phyloP scores from a whole-genome alignment of 2,888 invertebrate species.

The Agonopterix subpropinquella region DNA sequence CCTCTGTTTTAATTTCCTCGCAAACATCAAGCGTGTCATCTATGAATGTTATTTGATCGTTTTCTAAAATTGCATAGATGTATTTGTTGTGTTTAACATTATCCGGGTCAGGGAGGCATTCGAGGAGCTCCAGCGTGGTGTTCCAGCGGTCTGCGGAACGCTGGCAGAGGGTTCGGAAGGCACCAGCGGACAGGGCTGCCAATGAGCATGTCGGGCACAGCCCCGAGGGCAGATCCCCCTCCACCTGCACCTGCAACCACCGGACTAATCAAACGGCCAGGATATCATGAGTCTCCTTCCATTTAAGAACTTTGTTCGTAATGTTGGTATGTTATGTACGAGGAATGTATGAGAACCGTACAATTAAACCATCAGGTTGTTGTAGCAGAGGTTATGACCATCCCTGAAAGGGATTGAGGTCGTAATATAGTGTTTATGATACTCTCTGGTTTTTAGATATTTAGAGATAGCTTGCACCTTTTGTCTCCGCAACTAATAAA shows the following conservation, averaged over 20 bases:
- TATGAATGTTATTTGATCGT: slow-evolving; percentile 30
- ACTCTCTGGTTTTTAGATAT: too few species aligned
- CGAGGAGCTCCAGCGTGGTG: slow-evolving; percentile 31
- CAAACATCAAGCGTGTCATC: slow-evolving; percentile 12
- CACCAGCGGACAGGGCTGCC: slow-evolving; percentile 41
- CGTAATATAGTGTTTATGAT: too few species aligned
- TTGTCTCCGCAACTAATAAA: too few species aligned
- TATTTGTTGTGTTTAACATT: slow-evolving; percentile 8
- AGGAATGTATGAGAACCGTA: too few species aligned
- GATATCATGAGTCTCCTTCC: slow-evolving; percentile 13
- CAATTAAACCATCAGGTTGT: too few species aligned
- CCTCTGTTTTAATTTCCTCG: background rate
- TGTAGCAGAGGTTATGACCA: too few species aligned
- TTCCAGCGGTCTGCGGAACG: slow-evolving; percentile 40
- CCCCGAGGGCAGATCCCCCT: slow-evolving; percentile 47
- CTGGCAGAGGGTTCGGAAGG: slow-evolving; percentile 44
- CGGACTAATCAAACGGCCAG: slow-evolving; percentile 52
- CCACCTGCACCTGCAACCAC: slow-evolving; percentile 60
- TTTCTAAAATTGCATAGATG: slow-evolving; percentile 32
- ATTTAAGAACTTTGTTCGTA: background rate
- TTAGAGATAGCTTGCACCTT: too few species aligned
- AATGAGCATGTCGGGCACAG: slow-evolving; percentile 46
- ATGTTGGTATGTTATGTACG: too few species aligned
- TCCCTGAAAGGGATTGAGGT: too few species aligned
- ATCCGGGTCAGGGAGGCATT: slow-evolving; percentile 23